Evolutionary conservation across 1,140 invertebrate species (phyloP).

Genomic region (Bombus picipes): DNA sequence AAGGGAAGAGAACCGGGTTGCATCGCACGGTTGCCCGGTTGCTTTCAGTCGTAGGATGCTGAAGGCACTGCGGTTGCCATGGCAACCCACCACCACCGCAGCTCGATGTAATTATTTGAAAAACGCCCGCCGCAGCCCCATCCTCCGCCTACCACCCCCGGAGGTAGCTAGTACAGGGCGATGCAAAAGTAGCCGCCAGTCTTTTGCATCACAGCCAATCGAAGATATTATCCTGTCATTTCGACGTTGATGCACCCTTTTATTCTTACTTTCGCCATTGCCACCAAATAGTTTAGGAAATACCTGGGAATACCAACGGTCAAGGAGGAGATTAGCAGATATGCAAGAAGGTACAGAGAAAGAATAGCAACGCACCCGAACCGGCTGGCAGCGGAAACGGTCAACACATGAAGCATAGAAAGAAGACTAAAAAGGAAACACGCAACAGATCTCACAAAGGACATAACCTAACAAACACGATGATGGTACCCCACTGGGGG

Average conservation of each 20-base stretch:
- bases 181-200: slow-evolving; percentile 74
- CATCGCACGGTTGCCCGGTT: slow-evolving; percentile 76
- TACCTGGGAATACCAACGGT: too few relatives aligned
- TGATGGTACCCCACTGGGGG: too few relatives aligned
- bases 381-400: too few relatives aligned
- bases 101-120: slow-evolving; percentile 83
- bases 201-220: slow-evolving; percentile 46
- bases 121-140: slow-evolving; percentile 71
- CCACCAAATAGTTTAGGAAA: neutral
- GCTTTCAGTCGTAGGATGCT: slow-evolving; percentile 77
- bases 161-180: slow-evolving; percentile 71
- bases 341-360: too few relatives aligned
- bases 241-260: neutral
- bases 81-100: slow-evolving; percentile 79
- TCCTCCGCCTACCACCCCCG: slow-evolving; percentile 41
- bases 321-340: too few relatives aligned
- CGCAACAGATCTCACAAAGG: too few relatives aligned
- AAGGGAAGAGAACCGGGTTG: slow-evolving; percentile 67
- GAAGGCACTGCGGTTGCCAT: slow-evolving; percentile 81
- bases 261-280: too few relatives aligned
- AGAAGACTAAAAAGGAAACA: too few relatives aligned
- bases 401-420: too few relatives aligned
- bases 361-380: too few relatives aligned
- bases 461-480: too few relatives aligned
- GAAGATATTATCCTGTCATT: slow-evolving; percentile 21